phyloP scores from a whole-genome alignment of 2,797 vertebrate genomes.

The Ispidina picta region DNA sequence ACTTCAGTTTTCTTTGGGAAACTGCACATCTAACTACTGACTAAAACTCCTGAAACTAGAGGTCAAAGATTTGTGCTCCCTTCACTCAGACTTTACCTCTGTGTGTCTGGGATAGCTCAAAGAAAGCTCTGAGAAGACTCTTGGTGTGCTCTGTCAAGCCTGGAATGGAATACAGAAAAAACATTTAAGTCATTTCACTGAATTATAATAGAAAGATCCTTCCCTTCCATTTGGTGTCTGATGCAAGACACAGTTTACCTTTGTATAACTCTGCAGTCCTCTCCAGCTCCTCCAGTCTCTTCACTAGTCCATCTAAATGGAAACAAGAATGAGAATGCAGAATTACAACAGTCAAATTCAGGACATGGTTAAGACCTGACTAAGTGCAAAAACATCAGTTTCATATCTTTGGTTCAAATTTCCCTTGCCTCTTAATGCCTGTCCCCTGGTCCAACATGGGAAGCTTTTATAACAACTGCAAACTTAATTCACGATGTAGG shows the following conservation, averaged over 20 bases:
- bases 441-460: not conserved
- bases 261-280: slow-evolving; percentile 97
- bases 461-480: not conserved
- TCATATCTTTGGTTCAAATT: not conserved
- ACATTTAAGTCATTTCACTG: not conserved
- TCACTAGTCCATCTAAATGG: slow-evolving; percentile 91
- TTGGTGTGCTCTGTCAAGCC: slow-evolving; percentile 98
- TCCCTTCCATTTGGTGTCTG: not conserved
- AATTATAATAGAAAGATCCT: not conserved
- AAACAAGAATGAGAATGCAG: not conserved
- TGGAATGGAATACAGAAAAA: slow-evolving; percentile 63
- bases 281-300: slow-evolving; percentile 94
- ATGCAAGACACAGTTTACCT: slow-evolving; percentile 77
- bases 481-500: not conserved
- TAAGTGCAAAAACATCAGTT: not conserved
- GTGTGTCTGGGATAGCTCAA: slow-evolving; percentile 97
- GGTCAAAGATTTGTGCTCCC: not conserved
- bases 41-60: not conserved
- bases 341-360: not conserved
- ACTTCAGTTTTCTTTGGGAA: not conserved
- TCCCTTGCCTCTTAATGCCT: not conserved
- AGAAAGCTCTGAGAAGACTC: slow-evolving; percentile 93
- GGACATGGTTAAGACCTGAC: not conserved
- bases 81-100: slow-evolving; percentile 82
- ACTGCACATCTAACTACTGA: not conserved